These are phyloP conservation scores for Embidobia sp. DNA, from an alignment of 2,888 invertebrate genomes.

Conservation along the genomic window DNA sequence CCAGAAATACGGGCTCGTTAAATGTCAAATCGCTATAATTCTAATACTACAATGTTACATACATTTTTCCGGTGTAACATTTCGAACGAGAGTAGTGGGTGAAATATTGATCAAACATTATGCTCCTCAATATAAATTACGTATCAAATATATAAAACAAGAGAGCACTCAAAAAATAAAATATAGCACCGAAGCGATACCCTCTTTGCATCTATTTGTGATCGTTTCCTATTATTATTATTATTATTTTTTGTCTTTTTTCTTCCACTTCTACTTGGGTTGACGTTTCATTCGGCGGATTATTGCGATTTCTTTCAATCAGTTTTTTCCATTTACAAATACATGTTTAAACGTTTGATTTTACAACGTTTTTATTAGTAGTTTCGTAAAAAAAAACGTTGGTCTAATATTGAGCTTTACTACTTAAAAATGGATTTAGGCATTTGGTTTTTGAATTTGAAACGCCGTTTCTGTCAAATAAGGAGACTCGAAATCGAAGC, in stretches of 20 bases:
- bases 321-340: no score
- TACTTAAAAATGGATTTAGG: no score
- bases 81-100: conserved; percentile 44
- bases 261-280: no score
- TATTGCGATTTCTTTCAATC: no score
- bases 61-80: conserved; percentile 48
- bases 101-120: conserved; percentile 63
- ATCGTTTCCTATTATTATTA: not conserved
- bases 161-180: conserved; percentile 30
- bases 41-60: conserved; percentile 25
- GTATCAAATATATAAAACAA: conserved; percentile 59
- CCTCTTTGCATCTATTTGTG: not conserved
- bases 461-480: no score
- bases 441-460: no score
- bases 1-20: conserved; percentile 18
- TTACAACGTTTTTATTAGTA: no score
- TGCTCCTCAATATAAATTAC: conserved; percentile 58
- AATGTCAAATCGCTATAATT: conserved; percentile 20
- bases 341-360: no score
- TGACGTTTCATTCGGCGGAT: no score
- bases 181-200: conserved; percentile 24
- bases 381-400: no score
- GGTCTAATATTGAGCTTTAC: no score
- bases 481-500: no score
- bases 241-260: not conserved